A percentile compares a stretch with the other conserved stretches of the same genome.
Evolutionary conservation across 2,888 invertebrate genomes (phyloP).

Genomic region (Temnothorax rugatulus): DNA sequence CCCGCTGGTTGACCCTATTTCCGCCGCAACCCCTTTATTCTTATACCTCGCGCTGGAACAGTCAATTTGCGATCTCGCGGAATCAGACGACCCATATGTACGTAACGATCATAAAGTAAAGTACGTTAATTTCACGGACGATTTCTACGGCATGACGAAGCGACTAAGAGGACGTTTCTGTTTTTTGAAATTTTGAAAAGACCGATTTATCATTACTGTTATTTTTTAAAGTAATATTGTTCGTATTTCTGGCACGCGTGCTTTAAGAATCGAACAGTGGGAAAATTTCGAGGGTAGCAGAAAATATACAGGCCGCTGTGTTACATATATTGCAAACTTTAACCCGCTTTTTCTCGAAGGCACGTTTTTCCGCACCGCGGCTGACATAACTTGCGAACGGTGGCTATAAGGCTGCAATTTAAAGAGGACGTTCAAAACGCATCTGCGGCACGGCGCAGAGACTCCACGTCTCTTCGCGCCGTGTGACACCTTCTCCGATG

Average conservation of each 20-base stretch:
- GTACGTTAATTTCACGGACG: not conserved
- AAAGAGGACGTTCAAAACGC: conserved; percentile 23
- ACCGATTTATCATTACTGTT: not conserved
- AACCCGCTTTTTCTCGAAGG: not conserved
- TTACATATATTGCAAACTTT: conserved; percentile 20
- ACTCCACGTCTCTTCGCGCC: not conserved
- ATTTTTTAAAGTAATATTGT: not conserved
- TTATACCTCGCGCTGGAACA: conserved; percentile 51
- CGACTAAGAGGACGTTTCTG: not conserved
- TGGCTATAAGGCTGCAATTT: conserved; percentile 13
- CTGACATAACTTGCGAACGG: conserved; percentile 34
- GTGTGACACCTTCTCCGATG: not conserved
- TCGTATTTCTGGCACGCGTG: not conserved
- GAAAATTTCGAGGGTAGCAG: not conserved
- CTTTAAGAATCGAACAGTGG: not conserved
- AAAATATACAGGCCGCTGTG: not conserved
- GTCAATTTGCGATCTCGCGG: conserved; percentile 36
- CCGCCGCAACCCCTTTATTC: conserved; percentile 51
- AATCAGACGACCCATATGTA: not conserved
- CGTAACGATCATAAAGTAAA: not conserved
- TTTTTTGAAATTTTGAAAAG: not conserved
- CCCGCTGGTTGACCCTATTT: conserved; percentile 64
- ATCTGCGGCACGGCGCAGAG: conserved; percentile 7
- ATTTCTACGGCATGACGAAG: not conserved
- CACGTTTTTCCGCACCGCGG: conserved; percentile 24